These are phyloP conservation scores for Unio delphinus DNA, from an alignment of 2,888 invertebrate genomes.

Conservation along the genomic window DNA sequence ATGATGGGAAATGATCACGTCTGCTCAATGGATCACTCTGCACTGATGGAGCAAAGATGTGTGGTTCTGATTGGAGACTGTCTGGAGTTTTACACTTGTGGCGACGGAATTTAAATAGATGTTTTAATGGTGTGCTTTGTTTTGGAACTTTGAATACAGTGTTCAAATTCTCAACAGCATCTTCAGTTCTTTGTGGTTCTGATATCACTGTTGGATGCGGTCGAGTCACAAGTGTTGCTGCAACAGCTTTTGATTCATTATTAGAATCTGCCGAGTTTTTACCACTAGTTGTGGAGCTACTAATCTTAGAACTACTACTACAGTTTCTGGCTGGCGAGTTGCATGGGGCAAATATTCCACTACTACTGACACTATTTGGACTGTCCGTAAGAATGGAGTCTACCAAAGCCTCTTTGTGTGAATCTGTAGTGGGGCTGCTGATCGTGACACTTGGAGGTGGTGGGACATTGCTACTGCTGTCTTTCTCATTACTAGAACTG, in stretches of 20 bases:
- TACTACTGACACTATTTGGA: conserved; percentile 59
- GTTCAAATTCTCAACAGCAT: conserved; percentile 28
- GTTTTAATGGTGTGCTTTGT: conserved; percentile 36
- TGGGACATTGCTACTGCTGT: conserved; percentile 15
- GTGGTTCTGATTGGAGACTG: conserved; percentile 43
- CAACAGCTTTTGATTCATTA: conserved; percentile 33
- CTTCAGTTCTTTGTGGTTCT: neutral
- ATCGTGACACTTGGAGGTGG: conserved; percentile 18
- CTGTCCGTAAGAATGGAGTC: conserved; percentile 63
- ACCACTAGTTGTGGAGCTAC: conserved; percentile 44
- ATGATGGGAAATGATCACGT: conserved; percentile 46
- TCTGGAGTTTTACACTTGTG: conserved; percentile 41
- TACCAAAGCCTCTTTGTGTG: conserved; percentile 36
- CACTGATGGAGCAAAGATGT: conserved; percentile 24
- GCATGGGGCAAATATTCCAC: conserved; percentile 59
- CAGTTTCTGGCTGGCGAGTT: conserved; percentile 51
- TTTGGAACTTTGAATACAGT: conserved; percentile 45
- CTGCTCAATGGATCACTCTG: conserved; percentile 42
- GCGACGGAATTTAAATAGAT: conserved; percentile 41
- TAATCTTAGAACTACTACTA: conserved; percentile 33
- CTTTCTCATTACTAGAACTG: conserved; percentile 50
- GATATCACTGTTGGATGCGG: conserved; percentile 12
- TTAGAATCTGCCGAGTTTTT: conserved; percentile 43
- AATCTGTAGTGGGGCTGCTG: conserved; percentile 6
- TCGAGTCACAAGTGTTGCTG: conserved; percentile 32